Evolutionary conservation across 2,797 vertebrate species (phyloP).

Genomic region (Petrocephalus sullivani): DNA sequence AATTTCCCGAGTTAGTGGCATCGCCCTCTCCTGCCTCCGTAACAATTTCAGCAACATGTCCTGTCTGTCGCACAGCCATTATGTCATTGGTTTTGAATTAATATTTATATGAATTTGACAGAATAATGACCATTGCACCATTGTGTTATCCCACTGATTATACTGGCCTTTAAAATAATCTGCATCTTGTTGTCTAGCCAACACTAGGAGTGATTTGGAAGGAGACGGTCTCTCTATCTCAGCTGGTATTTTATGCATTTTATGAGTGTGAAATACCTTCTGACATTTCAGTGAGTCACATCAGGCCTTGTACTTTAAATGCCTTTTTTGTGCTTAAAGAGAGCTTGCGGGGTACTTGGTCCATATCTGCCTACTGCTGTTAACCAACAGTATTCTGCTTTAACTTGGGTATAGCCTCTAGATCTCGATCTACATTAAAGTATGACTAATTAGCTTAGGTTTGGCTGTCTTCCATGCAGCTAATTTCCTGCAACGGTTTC

Average conservation of each 20-base stretch:
- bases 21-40: not conserved
- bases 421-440: not conserved
- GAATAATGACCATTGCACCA: not conserved
- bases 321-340: not conserved
- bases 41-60: not conserved
- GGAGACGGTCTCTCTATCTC: not conserved
- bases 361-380: not conserved
- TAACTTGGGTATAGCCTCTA: not conserved
- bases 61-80: not conserved
- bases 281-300: not conserved
- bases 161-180: not conserved
- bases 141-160: not conserved
- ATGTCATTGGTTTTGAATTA: not conserved
- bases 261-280: not conserved
- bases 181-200: not conserved
- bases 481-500: not conserved
- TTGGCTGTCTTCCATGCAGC: not conserved
- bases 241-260: not conserved
- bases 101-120: not conserved
- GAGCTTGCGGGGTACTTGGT: not conserved
- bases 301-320: not conserved
- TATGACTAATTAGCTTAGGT: not conserved
- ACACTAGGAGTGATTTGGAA: not conserved
- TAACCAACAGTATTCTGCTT: not conserved
- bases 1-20: not conserved